Evolutionary conservation across 1,140 invertebrate genomes (phyloP).

Genomic region (Anastrepha obliqua): DNA sequence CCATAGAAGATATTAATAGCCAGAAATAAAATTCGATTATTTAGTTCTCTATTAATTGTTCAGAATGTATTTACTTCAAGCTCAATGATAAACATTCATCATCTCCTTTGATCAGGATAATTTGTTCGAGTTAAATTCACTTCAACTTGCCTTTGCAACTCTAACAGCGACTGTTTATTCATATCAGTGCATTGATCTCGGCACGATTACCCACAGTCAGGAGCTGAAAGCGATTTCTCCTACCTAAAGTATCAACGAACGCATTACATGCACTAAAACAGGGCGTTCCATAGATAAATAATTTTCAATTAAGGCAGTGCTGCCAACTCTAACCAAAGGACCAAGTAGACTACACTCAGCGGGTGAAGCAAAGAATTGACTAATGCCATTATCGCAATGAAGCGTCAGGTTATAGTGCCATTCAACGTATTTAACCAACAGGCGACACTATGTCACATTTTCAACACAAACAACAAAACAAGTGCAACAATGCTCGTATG

Average conservation of each 20-base stretch:
- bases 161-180: no score
- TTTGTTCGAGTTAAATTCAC: no score
- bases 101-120: no score
- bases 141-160: no score
- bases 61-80: no score
- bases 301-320: slow-evolving; percentile 13
- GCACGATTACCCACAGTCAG: no score
- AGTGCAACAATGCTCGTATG: no score
- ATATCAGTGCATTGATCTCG: no score
- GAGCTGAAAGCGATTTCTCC: not conserved
- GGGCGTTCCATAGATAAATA: not conserved
- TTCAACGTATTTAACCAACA: slow-evolving; percentile 27
- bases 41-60: no score
- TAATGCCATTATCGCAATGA: not conserved
- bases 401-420: not conserved
- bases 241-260: not conserved
- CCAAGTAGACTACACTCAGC: not conserved
- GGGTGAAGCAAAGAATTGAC: not conserved
- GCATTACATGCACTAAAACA: not conserved
- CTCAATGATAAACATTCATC: no score
- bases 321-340: not conserved
- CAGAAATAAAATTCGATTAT: no score
- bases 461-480: not conserved
- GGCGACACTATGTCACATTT: not conserved
- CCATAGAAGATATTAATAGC: no score